Evolutionary conservation across 2,113 vertebrate genomes (phyloP), one percentile per base, ranked within the genome.

Genomic region (Indicator maculatus): DNA sequence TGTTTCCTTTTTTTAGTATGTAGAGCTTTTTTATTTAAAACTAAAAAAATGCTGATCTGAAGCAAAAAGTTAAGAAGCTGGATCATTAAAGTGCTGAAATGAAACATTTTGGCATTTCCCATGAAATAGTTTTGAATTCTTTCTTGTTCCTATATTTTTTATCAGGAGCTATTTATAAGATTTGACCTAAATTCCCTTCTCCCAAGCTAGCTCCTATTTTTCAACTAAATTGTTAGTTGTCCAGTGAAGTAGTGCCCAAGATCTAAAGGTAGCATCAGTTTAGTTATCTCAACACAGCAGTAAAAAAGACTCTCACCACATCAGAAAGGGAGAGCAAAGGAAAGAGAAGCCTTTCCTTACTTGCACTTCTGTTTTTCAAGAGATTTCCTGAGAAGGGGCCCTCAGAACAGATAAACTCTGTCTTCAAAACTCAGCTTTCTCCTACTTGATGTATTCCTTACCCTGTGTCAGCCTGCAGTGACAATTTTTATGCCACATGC

Each of bases 101-200:
- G 73, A 96, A 96, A 65, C 41, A 69, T 86, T 60, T 47, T 78
- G 88, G 69, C 63, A 88, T 78, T 93, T 88, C 76, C 76, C 53
- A 2, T 88, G 92, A 93, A 96, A 83, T 65, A 61, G 36, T 78
- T 93, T 78, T 65, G 44, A 96, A 89, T 89, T 94, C 82, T 91
- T 33, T 44, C 80, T 81, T 71, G 86, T 88, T 94, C 73, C 44
- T 86, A 13, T 90, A 65, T 83, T 95, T 95, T 95, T 93, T 65
- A 86, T 61, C 65, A 81, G 66, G 24, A 96, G n/a, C 83, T 96
- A 96, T 96, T 96, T 96, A 90, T 94, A 94, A 78, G 61, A 78
- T 90, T 65, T 95, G 96, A 96, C 96, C 96, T 80, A 96, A 88
- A 95, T 96, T 90, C 88, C 86, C 44, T 92, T 78, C 86, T 95